Conservation (phyloP, 1,140 invertebrate species). For the Nephila pilipes region DNA sequence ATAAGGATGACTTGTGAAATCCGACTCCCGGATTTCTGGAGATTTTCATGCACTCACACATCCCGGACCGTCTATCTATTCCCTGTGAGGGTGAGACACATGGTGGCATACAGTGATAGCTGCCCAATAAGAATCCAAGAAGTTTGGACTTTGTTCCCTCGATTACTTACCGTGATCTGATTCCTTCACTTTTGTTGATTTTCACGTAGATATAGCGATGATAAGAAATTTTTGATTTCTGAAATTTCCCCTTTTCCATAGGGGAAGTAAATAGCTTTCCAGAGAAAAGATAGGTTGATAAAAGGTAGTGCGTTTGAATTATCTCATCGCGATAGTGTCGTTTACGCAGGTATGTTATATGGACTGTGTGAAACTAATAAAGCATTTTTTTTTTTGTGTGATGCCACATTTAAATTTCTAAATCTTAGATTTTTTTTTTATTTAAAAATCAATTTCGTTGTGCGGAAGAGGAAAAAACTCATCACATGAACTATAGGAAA, state of each 20-base stretch:
- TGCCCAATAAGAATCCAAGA: slow-evolving; percentile 23
- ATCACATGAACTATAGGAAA: no score
- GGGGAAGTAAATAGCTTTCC: background rate
- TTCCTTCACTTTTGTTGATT: slow-evolving; percentile 9
- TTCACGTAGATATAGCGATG: background rate
- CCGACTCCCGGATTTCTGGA: slow-evolving; percentile 75
- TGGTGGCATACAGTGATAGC: slow-evolving; percentile 4
- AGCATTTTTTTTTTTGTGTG: background rate
- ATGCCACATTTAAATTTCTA: background rate
- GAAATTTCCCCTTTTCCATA: background rate
- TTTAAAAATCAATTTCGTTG: no score
- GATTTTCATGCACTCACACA: slow-evolving; percentile 70
- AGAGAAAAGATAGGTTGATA: background rate
- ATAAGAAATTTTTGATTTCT: slow-evolving; percentile 28
- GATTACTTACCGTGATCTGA: slow-evolving; percentile 23
- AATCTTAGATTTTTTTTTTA: background rate
- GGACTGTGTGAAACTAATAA: background rate
- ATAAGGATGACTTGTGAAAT: slow-evolving; percentile 77
- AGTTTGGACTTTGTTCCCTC: background rate
- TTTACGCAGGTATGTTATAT: background rate
- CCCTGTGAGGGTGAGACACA: background rate
- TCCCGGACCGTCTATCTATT: slow-evolving; percentile 6
- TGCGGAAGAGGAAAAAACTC: no score
- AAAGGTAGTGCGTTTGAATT: background rate
- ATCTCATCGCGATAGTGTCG: background rate